Conservation (phyloP, 2,888 invertebrate genomes). For the Heliconius sara region DNA sequence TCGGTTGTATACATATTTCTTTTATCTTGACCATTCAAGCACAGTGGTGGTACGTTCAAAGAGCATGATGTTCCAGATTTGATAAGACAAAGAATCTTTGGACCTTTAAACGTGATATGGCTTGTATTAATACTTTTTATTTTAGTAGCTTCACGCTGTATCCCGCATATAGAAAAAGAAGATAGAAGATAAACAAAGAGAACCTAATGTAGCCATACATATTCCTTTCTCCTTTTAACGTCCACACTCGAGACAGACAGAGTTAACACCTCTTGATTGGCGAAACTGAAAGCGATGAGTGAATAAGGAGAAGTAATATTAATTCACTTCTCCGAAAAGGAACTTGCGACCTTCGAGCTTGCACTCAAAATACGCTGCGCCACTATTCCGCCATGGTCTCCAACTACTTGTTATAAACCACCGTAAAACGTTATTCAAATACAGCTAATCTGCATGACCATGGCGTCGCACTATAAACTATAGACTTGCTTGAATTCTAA, state of each 20-base stretch:
- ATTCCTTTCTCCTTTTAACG: neutral
- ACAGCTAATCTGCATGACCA: slow-evolving; percentile 45
- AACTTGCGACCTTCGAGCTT: too few species aligned
- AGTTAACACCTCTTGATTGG: neutral
- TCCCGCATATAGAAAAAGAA: neutral
- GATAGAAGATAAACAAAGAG: neutral
- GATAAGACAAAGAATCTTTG: neutral
- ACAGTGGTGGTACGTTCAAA: neutral
- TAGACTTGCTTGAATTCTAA: slow-evolving; percentile 27
- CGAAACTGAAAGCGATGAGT: neutral
- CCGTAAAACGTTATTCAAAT: slow-evolving; percentile 39
- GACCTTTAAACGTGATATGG: neutral
- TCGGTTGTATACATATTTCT: neutral
- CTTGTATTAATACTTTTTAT: neutral
- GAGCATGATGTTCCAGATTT: neutral
- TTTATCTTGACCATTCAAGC: neutral
- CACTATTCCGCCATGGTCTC: neutral
- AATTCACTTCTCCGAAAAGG: too few species aligned
- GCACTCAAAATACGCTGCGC: neutral
- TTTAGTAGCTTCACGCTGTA: neutral
- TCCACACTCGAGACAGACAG: neutral
- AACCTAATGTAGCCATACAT: neutral
- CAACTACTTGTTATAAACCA: neutral
- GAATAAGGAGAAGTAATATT: neutral
- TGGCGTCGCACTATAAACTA: slow-evolving; percentile 38